Evolutionary conservation across 2,888 invertebrate species (phyloP), one percentile per base, ranked within the genome.

Genomic region (Coleophora deauratella): DNA sequence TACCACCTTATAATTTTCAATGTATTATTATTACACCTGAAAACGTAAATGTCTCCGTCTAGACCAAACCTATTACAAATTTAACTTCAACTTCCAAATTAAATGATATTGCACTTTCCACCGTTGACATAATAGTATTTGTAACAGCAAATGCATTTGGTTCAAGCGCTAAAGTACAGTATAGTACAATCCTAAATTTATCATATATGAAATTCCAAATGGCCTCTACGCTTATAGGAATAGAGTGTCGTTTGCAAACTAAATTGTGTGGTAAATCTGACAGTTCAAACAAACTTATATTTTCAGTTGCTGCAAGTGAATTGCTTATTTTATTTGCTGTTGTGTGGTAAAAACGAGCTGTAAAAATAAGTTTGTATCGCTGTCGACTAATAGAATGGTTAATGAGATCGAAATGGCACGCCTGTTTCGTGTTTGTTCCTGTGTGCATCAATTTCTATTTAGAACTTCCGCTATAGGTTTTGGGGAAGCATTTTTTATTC

Each of bases 381-480:
- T 47, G 56, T 62, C 56, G 57, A 60, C 55, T 59, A 62, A 63
- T 66, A 60, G 66, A 66, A 67, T 67, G 37, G 38, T 43, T 51
- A 63, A 67, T 65, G 58, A 57, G 52, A 35, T 47, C 42, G 47
- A 51, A 49, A 48, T 48, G 38, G 45, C 31, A 33, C 33, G 42
- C 33, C 14, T n/a, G 60, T 58, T 55, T 51, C 46, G 55, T 53
- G 41, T 50, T 13, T 14, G 10, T 28, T 43, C 40, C 33, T 37
- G 21, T 46, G 43, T 33, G 37, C 10, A 27, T 33, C 33, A 12
- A 12, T 37, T 38, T 35, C 35, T 14, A 15, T 35, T 35, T 35
- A 21, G 21, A 3, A 6, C 3, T 21, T 21, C 21, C 21, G 21
- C 3, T 21, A 21, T 21, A 21, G 21, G 21, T 21, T 21, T 21